Percentiles rank a stretch among this genome's conserved stretches.
Conservation (phyloP, 1,140 invertebrate species). For the Cylas formicarius region DNA sequence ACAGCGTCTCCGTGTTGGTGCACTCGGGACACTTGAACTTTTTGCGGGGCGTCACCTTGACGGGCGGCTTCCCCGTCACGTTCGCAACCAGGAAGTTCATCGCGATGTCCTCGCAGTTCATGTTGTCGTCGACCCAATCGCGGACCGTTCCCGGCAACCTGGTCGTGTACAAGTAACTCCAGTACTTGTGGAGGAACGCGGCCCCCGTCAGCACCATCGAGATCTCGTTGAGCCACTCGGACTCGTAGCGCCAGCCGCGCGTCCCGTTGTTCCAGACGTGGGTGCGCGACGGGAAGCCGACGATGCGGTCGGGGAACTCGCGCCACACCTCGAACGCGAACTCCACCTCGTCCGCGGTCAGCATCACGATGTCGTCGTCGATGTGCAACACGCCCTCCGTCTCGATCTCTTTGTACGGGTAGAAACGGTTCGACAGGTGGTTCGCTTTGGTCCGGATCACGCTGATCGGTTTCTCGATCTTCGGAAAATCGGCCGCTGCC, state of each 20-base stretch:
- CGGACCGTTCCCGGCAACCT: constrained; percentile 64
- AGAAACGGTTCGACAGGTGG: constrained; percentile 89
- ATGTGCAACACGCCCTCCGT: constrained; percentile 87
- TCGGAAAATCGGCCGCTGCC: constrained; percentile 76
- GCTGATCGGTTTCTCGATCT: constrained; percentile 81
- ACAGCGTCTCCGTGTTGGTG: constrained; percentile 88
- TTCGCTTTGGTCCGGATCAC: constrained; percentile 87
- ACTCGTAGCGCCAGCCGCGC: constrained; percentile 80
- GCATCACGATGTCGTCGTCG: constrained; percentile 91
- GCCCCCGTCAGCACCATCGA: constrained; percentile 90
- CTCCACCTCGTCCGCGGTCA: constrained; percentile 87
- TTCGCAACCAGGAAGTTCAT: constrained; percentile 92
- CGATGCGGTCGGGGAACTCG: constrained; percentile 88
- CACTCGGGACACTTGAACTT: constrained; percentile 97
- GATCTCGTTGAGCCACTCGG: constrained; percentile 91
- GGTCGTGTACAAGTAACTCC: constrained; percentile 84
- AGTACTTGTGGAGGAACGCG: constrained; percentile 90
- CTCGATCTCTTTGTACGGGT: constrained; percentile 87
- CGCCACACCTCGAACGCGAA: constrained; percentile 86
- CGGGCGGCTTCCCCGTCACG: constrained; percentile 85
- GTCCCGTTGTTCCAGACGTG: constrained; percentile 86
- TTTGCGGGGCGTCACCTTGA: constrained; percentile 95
- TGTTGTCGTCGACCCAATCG: constrained; percentile 81
- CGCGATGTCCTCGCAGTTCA: constrained; percentile 94
- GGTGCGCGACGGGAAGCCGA: constrained; percentile 83